A percentile compares a stretch with the other conserved stretches of the same genome.
Evolutionary conservation across 2,113 vertebrate genomes (phyloP).

Genomic region (Acanthisitta chloris): DNA sequence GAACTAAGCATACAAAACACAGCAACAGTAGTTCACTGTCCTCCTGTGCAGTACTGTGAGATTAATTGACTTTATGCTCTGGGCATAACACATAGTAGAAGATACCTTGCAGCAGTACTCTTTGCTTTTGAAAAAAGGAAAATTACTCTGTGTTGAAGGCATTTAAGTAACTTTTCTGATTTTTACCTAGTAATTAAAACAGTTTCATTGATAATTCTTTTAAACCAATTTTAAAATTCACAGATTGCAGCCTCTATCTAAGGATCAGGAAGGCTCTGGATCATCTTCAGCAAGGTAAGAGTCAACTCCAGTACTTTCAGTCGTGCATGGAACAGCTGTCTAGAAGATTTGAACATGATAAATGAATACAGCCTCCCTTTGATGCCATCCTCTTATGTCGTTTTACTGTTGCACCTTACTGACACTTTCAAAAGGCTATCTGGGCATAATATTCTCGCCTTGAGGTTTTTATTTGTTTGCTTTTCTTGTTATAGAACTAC

Average conservation of each 20-base stretch:
- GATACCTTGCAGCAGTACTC: background rate
- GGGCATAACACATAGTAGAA: fast-evolving
- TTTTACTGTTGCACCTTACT: background rate
- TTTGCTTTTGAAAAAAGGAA: background rate
- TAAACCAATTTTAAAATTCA: conserved; percentile 1
- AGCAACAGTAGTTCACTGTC: background rate
- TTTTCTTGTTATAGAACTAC: conserved; percentile 15
- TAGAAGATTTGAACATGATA: background rate
- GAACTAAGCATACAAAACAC: background rate
- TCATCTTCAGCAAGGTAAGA: conserved; percentile 43
- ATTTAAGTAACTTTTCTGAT: background rate
- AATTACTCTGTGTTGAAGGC: background rate
- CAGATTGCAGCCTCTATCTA: conserved; percentile 16
- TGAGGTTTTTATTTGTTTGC: conserved; percentile 31
- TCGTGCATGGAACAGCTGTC: background rate
- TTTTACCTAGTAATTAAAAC: background rate
- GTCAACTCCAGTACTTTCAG: background rate
- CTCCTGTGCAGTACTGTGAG: fast-evolving
- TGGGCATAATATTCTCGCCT: background rate
- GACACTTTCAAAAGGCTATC: background rate
- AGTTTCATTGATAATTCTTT: background rate
- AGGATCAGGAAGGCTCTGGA: background rate
- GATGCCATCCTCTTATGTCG: background rate
- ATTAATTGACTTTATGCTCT: background rate
- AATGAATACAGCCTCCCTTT: background rate